Base-by-base conservation (phyloP, 2,888 invertebrate genomes). In the Chrysolina haemoptera region DNA sequence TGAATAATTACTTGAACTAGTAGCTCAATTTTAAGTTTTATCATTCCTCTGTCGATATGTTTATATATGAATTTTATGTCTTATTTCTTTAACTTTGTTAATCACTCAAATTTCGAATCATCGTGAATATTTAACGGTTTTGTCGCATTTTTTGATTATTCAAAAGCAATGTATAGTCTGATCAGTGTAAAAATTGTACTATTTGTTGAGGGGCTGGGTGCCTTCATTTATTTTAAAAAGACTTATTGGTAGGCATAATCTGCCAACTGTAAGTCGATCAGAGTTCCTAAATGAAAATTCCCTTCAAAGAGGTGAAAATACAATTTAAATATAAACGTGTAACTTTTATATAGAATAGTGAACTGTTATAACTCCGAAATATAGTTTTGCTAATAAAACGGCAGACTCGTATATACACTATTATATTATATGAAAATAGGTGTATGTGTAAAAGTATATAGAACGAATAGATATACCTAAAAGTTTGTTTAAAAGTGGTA, bases 171-270 rank as follows among this genome's bases (percentile, higher is more conserved):
- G n/a, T 27, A 59, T 22, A 59, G 59, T 81, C 73, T 73, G 72
- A 67, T 68, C 62, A 69, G 35, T 68, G 70, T 76, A 74, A 73
- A 79, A 78, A 78, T 78, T 75, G 82, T 76, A 78, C 85, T 46
- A 66, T 87, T 88, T 88, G 88, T 88, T 88, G 88, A 86, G 88
- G 88, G 86, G 86, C 88, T 87, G 87, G 88, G 89, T 88, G 88
- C 88, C 89, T 88, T 89, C 86, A 84, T 77, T 75, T 76, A 77
- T 75, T 71, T 74, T 72, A 74, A 63, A 78, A 75, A 67, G 73
- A 77, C 77, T 75, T 75, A 74, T 73, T 66, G 66, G 69, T 59
- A 68, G 74, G 64, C 20, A 40, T 53, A 66, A 69, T 69, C 76
- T 74, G 68, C 74, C 65, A 75, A 78, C 77, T 77, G 73, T 79